Percentiles rank a stretch among this genome's conserved stretches.
Evolutionary conservation across 2,888 invertebrate species (phyloP).

Genomic region (Slavum lentiscoides): DNA sequence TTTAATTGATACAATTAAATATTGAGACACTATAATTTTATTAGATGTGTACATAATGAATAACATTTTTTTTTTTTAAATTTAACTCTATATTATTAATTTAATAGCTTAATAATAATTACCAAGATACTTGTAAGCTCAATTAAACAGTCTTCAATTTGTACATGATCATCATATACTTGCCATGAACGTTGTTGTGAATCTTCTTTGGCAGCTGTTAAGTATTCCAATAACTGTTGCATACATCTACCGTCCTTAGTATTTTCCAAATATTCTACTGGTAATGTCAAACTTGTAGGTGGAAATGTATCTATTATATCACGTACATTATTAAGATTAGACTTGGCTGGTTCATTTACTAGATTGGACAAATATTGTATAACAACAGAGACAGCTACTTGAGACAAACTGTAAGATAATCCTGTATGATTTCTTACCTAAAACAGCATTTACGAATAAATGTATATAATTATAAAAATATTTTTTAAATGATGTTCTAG

Average conservation of each 20-base stretch:
- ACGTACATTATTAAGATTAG: constrained; percentile 11
- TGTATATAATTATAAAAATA: not conserved
- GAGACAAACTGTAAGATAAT: constrained; percentile 82
- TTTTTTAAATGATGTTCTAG: no score
- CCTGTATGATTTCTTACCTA: constrained; percentile 78
- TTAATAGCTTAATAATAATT: constrained; percentile 54
- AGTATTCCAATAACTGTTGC: constrained; percentile 78
- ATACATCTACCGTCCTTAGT: constrained; percentile 84
- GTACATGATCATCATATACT: constrained; percentile 87
- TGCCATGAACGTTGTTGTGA: constrained; percentile 96
- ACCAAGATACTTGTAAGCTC: constrained; percentile 83
- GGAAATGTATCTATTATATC: constrained; percentile 39
- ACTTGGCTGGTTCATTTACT: constrained; percentile 57
- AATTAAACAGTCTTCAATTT: constrained; percentile 81
- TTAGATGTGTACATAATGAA: not conserved
- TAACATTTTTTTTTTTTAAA: not conserved
- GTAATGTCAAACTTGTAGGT: constrained; percentile 35
- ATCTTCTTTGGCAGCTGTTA: constrained; percentile 89
- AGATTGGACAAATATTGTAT: constrained; percentile 66
- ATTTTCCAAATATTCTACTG: constrained; percentile 63
- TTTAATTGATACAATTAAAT: not conserved
- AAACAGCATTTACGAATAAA: constrained; percentile 55
- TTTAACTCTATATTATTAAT: not conserved
- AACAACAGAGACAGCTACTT: constrained; percentile 81
- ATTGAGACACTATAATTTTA: not conserved